Conservation (phyloP, 2,113 vertebrate genomes). For the Gadus chalcogrammus region DNA sequence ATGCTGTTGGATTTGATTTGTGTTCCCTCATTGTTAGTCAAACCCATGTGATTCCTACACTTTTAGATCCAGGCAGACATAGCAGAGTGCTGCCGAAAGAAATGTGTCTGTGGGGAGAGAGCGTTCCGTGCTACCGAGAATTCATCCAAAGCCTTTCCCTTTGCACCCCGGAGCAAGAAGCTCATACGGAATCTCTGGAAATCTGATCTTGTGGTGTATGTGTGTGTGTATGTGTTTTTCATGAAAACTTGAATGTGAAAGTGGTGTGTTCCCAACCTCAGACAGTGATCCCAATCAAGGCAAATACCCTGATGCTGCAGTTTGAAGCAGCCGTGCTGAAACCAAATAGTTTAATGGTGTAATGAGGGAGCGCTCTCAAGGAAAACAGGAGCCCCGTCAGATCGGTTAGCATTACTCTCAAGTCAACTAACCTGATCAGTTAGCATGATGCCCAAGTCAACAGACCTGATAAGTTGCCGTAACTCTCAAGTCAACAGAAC, state of each 20-base stretch:
- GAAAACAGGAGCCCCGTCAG: conserved; percentile 59
- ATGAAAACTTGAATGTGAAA: conserved; percentile 51
- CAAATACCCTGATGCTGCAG: conserved; percentile 71
- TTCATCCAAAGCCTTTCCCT: conserved; percentile 44
- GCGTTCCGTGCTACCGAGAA: conserved; percentile 32
- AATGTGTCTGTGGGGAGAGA: not conserved
- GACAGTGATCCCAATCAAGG: conserved; percentile 62
- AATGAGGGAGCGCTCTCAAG: conserved; percentile 63
- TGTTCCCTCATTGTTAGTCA: conserved; percentile 26
- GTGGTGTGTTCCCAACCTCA: conserved; percentile 61
- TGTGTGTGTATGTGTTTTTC: conserved; percentile 25
- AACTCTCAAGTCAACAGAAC: too few relatives aligned
- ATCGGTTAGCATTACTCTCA: conserved; percentile 35
- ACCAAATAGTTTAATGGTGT: conserved; percentile 68
- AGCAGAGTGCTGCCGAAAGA: conserved; percentile 44
- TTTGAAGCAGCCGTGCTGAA: conserved; percentile 59
- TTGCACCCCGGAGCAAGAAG: conserved; percentile 41
- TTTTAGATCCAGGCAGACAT: conserved; percentile 26
- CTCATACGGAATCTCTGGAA: conserved; percentile 48
- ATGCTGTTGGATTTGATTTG: not conserved
- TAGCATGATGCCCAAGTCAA: too few relatives aligned
- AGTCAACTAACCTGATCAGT: too few relatives aligned
- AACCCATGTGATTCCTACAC: conserved; percentile 16
- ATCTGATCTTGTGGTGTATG: conserved; percentile 46
- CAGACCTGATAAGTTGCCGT: too few relatives aligned